Base-by-base conservation (phyloP, 2,888 invertebrate genomes). In the Seira musarum region DNA sequence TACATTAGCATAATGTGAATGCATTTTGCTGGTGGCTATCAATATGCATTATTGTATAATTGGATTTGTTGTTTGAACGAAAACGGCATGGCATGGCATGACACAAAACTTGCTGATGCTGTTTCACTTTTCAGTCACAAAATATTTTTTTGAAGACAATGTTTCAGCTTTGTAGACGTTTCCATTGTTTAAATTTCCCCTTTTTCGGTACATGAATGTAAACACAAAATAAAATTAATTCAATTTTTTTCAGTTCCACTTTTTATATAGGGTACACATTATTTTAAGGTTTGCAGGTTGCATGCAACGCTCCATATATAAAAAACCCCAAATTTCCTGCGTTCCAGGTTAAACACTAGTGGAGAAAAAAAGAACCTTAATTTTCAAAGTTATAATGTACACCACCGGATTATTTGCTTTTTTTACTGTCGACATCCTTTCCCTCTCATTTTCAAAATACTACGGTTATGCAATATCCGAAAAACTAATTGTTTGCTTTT, bases 401-500 rank as follows among this genome's bases (percentile, higher is more conserved):
- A n/a, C n/a, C n/a, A n/a, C n/a, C n/a, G n/a, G n/a, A n/a, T 2
- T 72, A 15, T 49, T 64, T 19, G 49, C n/a, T 1, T 19, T 17
- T 5, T 25, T 72, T 17, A 49, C 53, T 22, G 53, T 25, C 65
- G 19, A 21, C 17, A 10, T 19, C 35, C 10, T 30, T 10, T 24
- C n/a, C 65, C 19, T 72, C 65, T 69, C 69, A 61, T 75, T 66
- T 53, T 35, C 53, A 17, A 30, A 46, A 22, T 46, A 25, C 19
- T 19, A 6, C 35, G 57, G 25, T 40, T 64, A 65, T 64, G 69
- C 63, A 69, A 73, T 73, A 67, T 73, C 79, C 68, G 79, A 68
- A 68, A 69, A 73, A 61, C 79, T 72, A 79, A 79, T 79, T 79
- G 79, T 73, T 73, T 68, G 71, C 79, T 79, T 67, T 72, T n/a